Evolutionary conservation across 2,113 vertebrate genomes (phyloP), one percentile per base, ranked within the genome.

Genomic region (Eurypyga helias): DNA sequence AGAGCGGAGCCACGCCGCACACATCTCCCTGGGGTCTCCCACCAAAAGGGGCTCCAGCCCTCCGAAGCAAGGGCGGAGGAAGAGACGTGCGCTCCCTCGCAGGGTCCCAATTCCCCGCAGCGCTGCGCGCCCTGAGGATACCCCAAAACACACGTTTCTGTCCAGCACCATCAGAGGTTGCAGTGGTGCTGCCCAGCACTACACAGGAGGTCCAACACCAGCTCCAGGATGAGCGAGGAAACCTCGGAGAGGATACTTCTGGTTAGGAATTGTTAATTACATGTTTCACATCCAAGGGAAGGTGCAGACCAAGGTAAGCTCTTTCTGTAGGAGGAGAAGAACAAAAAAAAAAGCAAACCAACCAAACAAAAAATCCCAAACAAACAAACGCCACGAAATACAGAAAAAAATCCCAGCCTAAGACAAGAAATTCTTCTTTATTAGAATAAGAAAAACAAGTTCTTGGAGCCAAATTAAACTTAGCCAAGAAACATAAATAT

Each of bases 51-150:
- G 72, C 25, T 89, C 34, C 54, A 69, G 34, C 31, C 31, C 34
- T 64, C 13, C 36, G 28, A 28, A 18, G 8, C 11, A 55, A n/a
- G 14, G 10, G 20, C 2, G 0, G 9, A 7, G 34, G 64, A 24
- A 24, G 7, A 58, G 17, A 31, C 3, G 1, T 1, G 1, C 4
- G 6, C 36, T 48, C 31, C 45, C 10, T 19, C 1, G 0, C 2
- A 0, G 26, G 10, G 20, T 16, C 67, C 45, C 26, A 83, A 72
- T 33, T 45, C 64, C 87, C 34, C 13, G 17, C 14, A n/a, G n/a
- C 8, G 51, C n/a, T 64, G 38, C 31, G 57, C 0, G 7, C 23
- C 58, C 58, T 6, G 6, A 55, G 58, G 45, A 38, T 12, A 54
- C 3, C 45, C 52, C 33, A 3, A 5, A 38, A 90, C 29, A 19